Evolutionary conservation across 2,888 invertebrate genomes (phyloP).

Genomic region (Nezara viridula): DNA sequence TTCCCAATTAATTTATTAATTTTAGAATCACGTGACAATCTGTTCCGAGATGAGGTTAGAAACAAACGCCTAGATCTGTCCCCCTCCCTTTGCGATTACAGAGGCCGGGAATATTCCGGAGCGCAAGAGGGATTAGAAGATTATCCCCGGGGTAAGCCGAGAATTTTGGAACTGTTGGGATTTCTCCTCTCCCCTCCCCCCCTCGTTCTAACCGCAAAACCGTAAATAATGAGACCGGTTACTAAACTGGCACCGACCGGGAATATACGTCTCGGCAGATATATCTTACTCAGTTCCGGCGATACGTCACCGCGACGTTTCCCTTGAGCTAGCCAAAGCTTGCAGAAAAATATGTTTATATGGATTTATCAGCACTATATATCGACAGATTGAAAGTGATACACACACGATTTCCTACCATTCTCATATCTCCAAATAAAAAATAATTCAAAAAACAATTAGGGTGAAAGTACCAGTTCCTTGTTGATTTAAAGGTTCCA

Average conservation of each 20-base stretch:
- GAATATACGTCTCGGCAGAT: background rate
- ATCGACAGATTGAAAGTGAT: no score
- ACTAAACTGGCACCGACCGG: background rate
- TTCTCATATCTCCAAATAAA: no score
- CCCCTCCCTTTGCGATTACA: background rate
- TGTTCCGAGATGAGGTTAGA: background rate
- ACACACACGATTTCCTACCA: no score
- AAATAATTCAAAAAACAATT: no score
- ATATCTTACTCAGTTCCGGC: slow-evolving; percentile 11
- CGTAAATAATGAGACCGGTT: slow-evolving; percentile 30
- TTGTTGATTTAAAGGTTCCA: no score
- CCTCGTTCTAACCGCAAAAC: background rate
- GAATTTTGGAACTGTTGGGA: background rate
- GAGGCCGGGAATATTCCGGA: background rate
- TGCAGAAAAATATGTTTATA: no score
- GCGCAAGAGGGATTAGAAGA: background rate
- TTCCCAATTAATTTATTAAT: background rate
- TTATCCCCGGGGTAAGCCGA: background rate
- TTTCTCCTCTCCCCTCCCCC: background rate
- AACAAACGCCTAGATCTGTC: background rate
- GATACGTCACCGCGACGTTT: background rate
- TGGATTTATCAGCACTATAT: no score
- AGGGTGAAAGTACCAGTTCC: no score
- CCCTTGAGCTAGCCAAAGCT: background rate
- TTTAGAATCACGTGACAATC: background rate